A percentile compares a stretch with the other conserved stretches of the same genome.
These are phyloP conservation scores for Cichlasoma orientale DNA, from an alignment of 2,797 vertebrate genomes.

Conservation along the genomic window DNA sequence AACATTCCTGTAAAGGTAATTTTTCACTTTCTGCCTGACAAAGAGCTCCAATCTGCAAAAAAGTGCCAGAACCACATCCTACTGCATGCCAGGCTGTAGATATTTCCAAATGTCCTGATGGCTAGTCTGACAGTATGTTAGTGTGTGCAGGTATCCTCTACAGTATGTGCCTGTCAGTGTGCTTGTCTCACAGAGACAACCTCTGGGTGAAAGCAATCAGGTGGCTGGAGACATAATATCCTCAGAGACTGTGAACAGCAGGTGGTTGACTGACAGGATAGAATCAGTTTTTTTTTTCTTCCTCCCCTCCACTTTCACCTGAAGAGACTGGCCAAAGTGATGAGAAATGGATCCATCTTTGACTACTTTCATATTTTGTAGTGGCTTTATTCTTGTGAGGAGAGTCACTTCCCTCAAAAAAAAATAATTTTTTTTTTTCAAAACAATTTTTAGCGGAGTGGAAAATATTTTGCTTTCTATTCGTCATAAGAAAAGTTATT, in stretches of 20 bases:
- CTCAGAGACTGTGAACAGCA: slow-evolving; percentile 54
- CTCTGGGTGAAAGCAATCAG: slow-evolving; percentile 62
- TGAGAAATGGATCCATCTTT: slow-evolving; percentile 16
- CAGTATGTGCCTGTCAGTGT: slow-evolving; percentile 56
- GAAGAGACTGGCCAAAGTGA: slow-evolving; percentile 17
- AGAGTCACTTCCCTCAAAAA: not conserved
- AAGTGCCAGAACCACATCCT: slow-evolving; percentile 10
- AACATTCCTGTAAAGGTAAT: not conserved
- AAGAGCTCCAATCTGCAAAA: slow-evolving; percentile 30
- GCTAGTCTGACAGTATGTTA: slow-evolving; percentile 45
- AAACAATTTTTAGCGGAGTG: not conserved
- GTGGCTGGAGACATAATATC: slow-evolving; percentile 66
- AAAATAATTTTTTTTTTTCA: no score
- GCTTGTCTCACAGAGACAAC: slow-evolving; percentile 42
- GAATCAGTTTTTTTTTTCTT: slow-evolving; percentile 19
- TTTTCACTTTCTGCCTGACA: not conserved
- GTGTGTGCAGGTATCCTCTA: slow-evolving; percentile 43
- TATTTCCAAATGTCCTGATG: slow-evolving; percentile 49
- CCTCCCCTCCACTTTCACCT: slow-evolving; percentile 35
- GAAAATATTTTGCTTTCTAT: not conserved
- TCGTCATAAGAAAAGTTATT: not conserved
- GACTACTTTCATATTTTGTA: slow-evolving; percentile 2
- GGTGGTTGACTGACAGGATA: slow-evolving; percentile 61
- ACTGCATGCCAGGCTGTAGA: slow-evolving; percentile 14
- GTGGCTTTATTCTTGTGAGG: not conserved